Evolutionary conservation across 1,140 invertebrate genomes (phyloP).

Genomic region (Andricus grossulariae): DNA sequence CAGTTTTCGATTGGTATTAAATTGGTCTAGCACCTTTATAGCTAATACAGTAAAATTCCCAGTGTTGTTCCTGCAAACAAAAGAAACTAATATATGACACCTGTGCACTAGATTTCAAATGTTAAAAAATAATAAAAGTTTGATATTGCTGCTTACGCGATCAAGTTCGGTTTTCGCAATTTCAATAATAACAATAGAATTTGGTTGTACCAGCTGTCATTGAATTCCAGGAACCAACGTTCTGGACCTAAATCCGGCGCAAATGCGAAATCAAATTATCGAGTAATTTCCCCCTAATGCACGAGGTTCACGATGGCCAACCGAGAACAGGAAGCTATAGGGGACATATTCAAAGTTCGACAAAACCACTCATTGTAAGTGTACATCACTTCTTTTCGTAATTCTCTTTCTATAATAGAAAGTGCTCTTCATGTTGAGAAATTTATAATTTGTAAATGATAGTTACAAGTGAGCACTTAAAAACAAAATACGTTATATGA

Average conservation of each 20-base stretch:
- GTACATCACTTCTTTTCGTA: conserved; percentile 19
- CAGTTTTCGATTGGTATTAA: background rate
- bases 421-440: background rate
- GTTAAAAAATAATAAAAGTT: too few relatives aligned
- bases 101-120: too few relatives aligned
- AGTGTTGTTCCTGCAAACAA: too few relatives aligned
- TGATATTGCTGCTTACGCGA: too few relatives aligned
- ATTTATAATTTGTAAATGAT: too few relatives aligned
- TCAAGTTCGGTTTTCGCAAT: background rate
- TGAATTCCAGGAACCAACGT: background rate
- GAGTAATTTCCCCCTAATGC: conserved; percentile 64
- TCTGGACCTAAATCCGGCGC: conserved; percentile 18
- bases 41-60: too few relatives aligned
- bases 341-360: conserved; percentile 38
- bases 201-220: background rate
- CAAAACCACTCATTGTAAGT: conserved; percentile 45
- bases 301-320: conserved; percentile 35
- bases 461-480: too few relatives aligned
- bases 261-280: conserved; percentile 61
- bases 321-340: conserved; percentile 47
- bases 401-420: conserved; percentile 29
- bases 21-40: background rate
- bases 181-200: background rate
- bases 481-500: too few relatives aligned
- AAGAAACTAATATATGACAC: too few relatives aligned